Percentiles rank a stretch among this genome's conserved stretches.
Evolutionary conservation across 2,797 vertebrate species (phyloP).

Genomic region (Megalops cyprinoides): DNA sequence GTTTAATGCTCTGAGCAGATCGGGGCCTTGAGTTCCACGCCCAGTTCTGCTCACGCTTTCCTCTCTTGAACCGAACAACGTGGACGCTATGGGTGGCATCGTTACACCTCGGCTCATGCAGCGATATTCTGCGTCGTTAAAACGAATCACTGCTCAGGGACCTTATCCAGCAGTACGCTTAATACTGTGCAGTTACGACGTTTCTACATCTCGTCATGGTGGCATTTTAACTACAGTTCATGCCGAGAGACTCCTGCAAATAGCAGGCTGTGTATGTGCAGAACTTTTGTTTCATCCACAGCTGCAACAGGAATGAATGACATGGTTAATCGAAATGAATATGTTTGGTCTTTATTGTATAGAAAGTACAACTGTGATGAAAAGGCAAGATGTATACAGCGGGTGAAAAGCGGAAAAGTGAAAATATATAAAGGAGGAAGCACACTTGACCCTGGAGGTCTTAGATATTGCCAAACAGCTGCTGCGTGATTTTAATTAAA

Average conservation of each 20-base stretch:
- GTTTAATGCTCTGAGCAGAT: conserved; percentile 63
- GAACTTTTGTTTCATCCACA: not conserved
- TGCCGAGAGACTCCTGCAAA: not conserved
- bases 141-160: not conserved
- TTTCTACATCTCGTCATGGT: not conserved
- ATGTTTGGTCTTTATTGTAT: too few relatives aligned
- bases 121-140: not conserved
- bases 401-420: too few relatives aligned
- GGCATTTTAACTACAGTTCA: not conserved
- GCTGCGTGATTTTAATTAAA: too few relatives aligned
- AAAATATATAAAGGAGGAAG: too few relatives aligned
- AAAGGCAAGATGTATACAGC: too few relatives aligned
- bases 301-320: not conserved
- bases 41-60: not conserved
- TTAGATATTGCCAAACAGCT: too few relatives aligned
- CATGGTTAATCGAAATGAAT: not conserved
- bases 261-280: not conserved
- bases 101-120: not conserved
- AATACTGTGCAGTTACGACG: not conserved
- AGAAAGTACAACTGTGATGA: too few relatives aligned
- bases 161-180: not conserved
- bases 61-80: not conserved
- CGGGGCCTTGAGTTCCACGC: not conserved
- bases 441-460: too few relatives aligned
- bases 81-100: not conserved